These are phyloP conservation scores for Plodia interpunctella DNA, from an alignment of 1,140 invertebrate genomes.

Conservation along the genomic window DNA sequence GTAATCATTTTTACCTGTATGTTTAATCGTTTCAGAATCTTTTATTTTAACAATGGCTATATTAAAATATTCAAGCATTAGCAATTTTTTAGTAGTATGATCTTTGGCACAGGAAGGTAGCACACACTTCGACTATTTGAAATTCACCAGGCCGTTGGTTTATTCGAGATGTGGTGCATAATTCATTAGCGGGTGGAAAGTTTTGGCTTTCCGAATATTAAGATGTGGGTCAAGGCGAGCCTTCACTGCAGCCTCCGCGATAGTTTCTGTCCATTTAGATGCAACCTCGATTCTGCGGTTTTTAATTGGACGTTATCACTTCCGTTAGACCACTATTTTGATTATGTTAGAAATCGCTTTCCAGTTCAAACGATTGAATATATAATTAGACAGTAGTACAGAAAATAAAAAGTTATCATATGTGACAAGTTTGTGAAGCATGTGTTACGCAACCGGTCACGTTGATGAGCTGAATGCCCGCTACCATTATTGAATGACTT, in stretches of 20 bases:
- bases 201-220: constrained; percentile 53
- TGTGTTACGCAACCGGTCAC: neutral
- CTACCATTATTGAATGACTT: constrained; percentile 5
- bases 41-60: no score
- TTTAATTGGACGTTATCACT: constrained; percentile 43
- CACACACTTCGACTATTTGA: constrained; percentile 13
- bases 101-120: neutral
- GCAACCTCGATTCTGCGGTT: constrained; percentile 47
- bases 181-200: constrained; percentile 54
- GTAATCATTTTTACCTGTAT: no score
- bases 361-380: constrained; percentile 16
- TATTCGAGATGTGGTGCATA: constrained; percentile 38
- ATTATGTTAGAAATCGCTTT: constrained; percentile 21
- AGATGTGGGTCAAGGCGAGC: constrained; percentile 55
- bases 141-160: constrained; percentile 32
- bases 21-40: no score
- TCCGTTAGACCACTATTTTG: constrained; percentile 22
- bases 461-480: neutral
- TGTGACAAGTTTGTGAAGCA: neutral
- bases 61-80: no score
- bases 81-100: no score
- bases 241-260: constrained; percentile 21
- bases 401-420: neutral
- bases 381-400: constrained; percentile 10
- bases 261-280: constrained; percentile 42